These are phyloP conservation scores for Diprion similis DNA, from an alignment of 1,140 invertebrate genomes.

Conservation along the genomic window DNA sequence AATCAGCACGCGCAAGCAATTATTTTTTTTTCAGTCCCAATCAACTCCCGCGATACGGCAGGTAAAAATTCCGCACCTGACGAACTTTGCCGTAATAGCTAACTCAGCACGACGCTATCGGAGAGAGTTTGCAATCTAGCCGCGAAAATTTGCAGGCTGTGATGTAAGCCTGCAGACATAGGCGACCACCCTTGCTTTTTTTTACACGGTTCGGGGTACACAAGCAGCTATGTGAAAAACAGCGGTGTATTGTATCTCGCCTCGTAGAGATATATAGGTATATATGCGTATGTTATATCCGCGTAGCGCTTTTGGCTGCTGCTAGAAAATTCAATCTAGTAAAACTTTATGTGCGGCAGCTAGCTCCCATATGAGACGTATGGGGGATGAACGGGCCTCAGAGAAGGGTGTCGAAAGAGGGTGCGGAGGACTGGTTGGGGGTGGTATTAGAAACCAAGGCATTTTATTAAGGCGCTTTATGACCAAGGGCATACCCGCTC, in stretches of 20 bases:
- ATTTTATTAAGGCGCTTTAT: constrained; percentile 48
- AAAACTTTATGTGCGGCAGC: constrained; percentile 42
- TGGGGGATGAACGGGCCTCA: not conserved
- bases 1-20: too few species aligned
- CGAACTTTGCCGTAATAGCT: too few species aligned
- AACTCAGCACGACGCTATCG: too few species aligned
- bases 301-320: constrained; percentile 16
- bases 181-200: not conserved
- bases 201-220: not conserved
- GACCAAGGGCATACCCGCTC: constrained; percentile 27
- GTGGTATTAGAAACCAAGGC: constrained; percentile 46
- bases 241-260: too few species aligned
- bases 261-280: too few species aligned
- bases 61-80: too few species aligned
- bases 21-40: too few species aligned
- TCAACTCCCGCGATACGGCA: too few species aligned
- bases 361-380: constrained; percentile 20
- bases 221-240: too few species aligned
- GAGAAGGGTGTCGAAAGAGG: constrained; percentile 17
- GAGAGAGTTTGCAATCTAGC: not conserved
- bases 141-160: not conserved
- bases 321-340: constrained; percentile 47
- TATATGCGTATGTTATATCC: not conserved
- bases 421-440: not conserved
- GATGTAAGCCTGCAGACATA: not conserved